Evolutionary conservation across 2,797 vertebrate species (phyloP).

Genomic region (Sebastiscus albofasciatus): DNA sequence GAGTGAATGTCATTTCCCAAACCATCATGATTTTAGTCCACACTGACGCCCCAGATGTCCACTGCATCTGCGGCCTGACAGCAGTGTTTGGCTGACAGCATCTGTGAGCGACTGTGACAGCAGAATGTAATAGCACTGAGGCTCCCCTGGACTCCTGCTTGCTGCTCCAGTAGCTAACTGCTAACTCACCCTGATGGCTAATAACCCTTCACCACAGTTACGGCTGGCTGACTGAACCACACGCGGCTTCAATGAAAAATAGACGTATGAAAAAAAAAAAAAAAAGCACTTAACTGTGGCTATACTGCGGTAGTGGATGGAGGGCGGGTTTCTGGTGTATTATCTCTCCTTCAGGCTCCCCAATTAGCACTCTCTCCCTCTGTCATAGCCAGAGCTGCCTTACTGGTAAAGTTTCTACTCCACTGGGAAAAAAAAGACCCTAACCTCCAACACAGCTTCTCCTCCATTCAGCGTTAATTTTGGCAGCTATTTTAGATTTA

Average conservation of each 20-base stretch:
- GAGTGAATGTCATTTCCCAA: slow-evolving; percentile 46
- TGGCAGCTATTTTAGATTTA: no score
- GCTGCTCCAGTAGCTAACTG: slow-evolving; percentile 72
- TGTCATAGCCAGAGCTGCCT: slow-evolving; percentile 56
- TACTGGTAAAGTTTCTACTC: slow-evolving; percentile 53
- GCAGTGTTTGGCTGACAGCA: slow-evolving; percentile 68
- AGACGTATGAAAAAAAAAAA: slow-evolving; percentile 49
- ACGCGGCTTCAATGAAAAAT: slow-evolving; percentile 70
- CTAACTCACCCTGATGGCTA: slow-evolving; percentile 81
- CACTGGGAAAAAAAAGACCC: slow-evolving; percentile 1
- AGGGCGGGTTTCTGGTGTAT: slow-evolving; percentile 56
- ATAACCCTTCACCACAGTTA: slow-evolving; percentile 79
- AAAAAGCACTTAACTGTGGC: slow-evolving; percentile 61
- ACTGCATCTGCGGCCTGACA: slow-evolving; percentile 71
- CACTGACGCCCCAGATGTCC: slow-evolving; percentile 66
- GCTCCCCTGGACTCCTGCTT: slow-evolving; percentile 70
- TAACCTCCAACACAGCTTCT: background rate
- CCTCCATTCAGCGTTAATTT: background rate
- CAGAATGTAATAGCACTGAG: slow-evolving; percentile 72
- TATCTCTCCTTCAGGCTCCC: slow-evolving; percentile 66
- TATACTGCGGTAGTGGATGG: slow-evolving; percentile 34
- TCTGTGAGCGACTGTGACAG: slow-evolving; percentile 78
- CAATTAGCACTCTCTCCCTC: slow-evolving; percentile 71
- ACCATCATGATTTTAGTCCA: slow-evolving; percentile 46
- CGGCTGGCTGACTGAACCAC: slow-evolving; percentile 73